Base-by-base conservation (phyloP, 2,113 vertebrate genomes). In the Haemorhous mexicanus region DNA sequence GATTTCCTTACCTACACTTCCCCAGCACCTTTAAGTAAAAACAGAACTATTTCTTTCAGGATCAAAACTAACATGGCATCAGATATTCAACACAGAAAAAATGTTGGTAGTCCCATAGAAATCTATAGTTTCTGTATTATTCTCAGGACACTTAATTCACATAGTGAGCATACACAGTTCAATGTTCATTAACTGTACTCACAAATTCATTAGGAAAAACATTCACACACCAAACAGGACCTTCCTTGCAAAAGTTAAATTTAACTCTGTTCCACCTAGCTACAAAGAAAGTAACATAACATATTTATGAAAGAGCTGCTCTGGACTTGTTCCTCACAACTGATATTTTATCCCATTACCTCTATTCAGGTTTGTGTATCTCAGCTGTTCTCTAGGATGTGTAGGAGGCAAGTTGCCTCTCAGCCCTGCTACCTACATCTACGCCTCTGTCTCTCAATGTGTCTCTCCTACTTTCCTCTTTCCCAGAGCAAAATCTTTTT, bases 331-430 rank as follows among this genome's bases (percentile, higher is more conserved):
- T 80, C 46, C 64, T 88, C 35, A 28, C 16, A 50, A 69, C 8
- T 39, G 8, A 27, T 85, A 66, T 11, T 50, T 83, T 27, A 52
- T 55, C 13, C 47, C 37, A 30, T 79, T 75, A 84, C 16, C 22
- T 84, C 73, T 79, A 89, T 44, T 52, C 62, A 94, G 49, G 47
- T 44, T 92, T 84, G 28, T 61, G 33, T n/a, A 47, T 47, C 90
- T 81, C 77, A 78, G 43, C 15, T 84, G 17, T 28, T 92, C 62
- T 52, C 32, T 56, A 78, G n/a, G 16, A 62, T 19, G 39, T 27
- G 52, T 78, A 86, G 49, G 81, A 46, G 46, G 89, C 43, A 77
- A 4, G 2, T 1, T 81, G 39, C 58, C 76, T 41, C 47, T 50
- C 33, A 92, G 47, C 15, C 49, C 62, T 43, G 43, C 50, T 35